Evolutionary conservation across 2,797 vertebrate genomes (phyloP), one percentile per base, ranked within the genome.

Genomic region (Sandelia bainsii): DNA sequence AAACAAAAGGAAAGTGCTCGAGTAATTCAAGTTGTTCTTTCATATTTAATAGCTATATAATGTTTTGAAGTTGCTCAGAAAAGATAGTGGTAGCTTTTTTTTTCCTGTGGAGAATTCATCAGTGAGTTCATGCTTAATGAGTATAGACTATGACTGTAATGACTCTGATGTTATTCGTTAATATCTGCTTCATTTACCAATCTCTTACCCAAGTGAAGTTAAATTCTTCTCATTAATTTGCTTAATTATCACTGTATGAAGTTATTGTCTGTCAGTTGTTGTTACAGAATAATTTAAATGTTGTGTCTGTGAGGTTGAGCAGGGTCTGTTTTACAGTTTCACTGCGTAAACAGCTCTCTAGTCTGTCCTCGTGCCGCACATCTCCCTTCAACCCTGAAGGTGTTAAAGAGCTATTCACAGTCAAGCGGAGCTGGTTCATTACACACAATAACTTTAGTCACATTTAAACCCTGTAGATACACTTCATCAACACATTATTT

Each of bases 141-240:
- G 39, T 23, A 56, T 4, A n/a, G 50, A 68, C 58, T 61, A 62
- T 27, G 39, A 60, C 68, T 54, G 22, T 6, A 32, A 49, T 62
- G 27, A 29, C 23, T 51, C 52, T 13, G 19, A 37, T 52, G 9
- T 27, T 60, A 5, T 34, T 46, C 20, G 50, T 63, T 51, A 64
- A 50, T 56, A 57, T 80, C 66, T 69, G 67, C 62, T 72, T 57
- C 64, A 77, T 84, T 82, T 62, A 69, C 50, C 60, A 68, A 62
- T 64, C 17, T 12, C 68, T 67, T 61, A 25, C 23, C 8, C 2
- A 22, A 51, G 29, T 57, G 74, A 64, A 58, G 51, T 53, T 53
- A 53, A 69, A 61, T 54, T 63, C 7, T 45, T 59, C 39, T 54
- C 48, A 39, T 69, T 66, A 2, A 58, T 79, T 66, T 74, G 32